Conservation (phyloP, 2,888 invertebrate species). For the Dromius quadrimaculatus region DNA sequence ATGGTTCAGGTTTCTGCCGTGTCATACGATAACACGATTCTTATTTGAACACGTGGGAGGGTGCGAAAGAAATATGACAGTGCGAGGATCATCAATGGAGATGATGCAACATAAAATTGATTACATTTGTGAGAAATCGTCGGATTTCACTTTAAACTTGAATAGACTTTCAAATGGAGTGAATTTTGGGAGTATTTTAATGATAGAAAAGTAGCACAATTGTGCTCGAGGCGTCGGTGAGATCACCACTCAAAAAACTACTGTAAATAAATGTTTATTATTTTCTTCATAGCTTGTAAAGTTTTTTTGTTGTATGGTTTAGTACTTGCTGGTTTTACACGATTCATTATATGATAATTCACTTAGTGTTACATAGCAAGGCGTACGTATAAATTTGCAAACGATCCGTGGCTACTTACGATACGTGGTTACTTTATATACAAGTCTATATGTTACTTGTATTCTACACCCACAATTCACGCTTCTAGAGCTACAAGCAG, state of each 20-base stretch:
- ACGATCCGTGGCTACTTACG: slow-evolving; percentile 30
- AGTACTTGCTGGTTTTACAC: slow-evolving; percentile 16
- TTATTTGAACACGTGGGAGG: too few relatives aligned
- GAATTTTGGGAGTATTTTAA: too few relatives aligned
- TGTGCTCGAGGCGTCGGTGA: too few relatives aligned
- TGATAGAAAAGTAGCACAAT: too few relatives aligned
- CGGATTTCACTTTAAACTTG: too few relatives aligned
- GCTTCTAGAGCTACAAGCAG: slow-evolving; percentile 11
- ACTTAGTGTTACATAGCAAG: slow-evolving; percentile 24
- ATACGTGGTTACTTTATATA: slow-evolving; percentile 32
- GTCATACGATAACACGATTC: slow-evolving; percentile 19
- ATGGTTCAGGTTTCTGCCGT: slow-evolving; percentile 7
- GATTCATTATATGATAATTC: slow-evolving; percentile 35
- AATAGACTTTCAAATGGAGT: too few relatives aligned
- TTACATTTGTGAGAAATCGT: too few relatives aligned
- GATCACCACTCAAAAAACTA: too few relatives aligned
- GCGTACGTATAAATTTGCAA: slow-evolving; percentile 35
- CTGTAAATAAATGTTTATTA: neutral
- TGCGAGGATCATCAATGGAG: too few relatives aligned
- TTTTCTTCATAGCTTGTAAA: slow-evolving; percentile 1
- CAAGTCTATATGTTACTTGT: slow-evolving; percentile 17
- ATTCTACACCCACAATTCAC: slow-evolving; percentile 36
- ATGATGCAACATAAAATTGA: too few relatives aligned
- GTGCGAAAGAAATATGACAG: too few relatives aligned
- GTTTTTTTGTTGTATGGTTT: neutral